Evolutionary conservation across 2,888 invertebrate species (phyloP), one percentile per base, ranked within the genome.

Genomic region (Rhagonycha lutea): DNA sequence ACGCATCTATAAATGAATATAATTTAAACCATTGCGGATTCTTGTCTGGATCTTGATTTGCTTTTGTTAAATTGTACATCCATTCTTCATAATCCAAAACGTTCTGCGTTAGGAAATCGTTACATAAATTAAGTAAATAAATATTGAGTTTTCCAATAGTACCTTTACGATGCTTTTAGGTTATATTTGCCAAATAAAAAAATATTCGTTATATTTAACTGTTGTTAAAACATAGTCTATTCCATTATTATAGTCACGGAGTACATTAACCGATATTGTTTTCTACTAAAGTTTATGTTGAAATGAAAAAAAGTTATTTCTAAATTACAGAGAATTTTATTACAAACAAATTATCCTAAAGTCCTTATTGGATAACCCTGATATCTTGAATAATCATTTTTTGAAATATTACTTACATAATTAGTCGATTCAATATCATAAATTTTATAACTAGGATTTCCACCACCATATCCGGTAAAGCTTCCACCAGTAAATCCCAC

Each of bases 51-150:
- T 88, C 26, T 8, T 89, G 84, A 85, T 95, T 95, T 0, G 95
- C 94, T 84, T 90, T 90, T 0, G 93, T 93, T 32, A 96, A 85
- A 86, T 96, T 94, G 84, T 94, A 92, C n/a, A 91, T 91, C 89
- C 92, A 96, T 72, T 92, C 93, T 7, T 92, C 89, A 73, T 92
- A 91, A 83, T 93, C 92, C 61, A 90, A 12, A 14, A 77, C 72
- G 12, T 63, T 61, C 73, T 76, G 18, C 60, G 18, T 12, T 69
- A 94, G 89, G 78, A 90, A 90, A 0, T 89, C n/a, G 11, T 61
- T 11, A 47, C 24, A 12, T 61, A 24, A 11, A 32, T 63, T 18
- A 18, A 2, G 18, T 18, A 18, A 1, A 18, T 18, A 18, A 18
- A 18, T 18, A 2, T 18, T 2, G 18, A 2, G 18, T 18, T 18